Base-by-base conservation (phyloP, 2,113 vertebrate genomes). In the Phoxinus phoxinus region DNA sequence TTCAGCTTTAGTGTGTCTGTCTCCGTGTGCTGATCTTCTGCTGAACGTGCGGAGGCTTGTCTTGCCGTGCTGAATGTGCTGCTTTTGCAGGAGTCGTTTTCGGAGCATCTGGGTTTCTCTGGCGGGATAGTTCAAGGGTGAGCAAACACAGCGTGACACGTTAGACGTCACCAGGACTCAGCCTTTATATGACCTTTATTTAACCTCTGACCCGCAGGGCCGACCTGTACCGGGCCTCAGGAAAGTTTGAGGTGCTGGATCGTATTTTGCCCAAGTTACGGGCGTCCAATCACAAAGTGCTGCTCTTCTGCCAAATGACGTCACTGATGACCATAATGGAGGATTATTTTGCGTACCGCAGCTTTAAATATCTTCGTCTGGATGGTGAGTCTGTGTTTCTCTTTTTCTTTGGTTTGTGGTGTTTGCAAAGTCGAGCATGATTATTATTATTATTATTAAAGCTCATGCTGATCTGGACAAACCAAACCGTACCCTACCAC, bases 311-410 rank as follows among this genome's bases (percentile, higher is more conserved):
- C 93, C 98, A 99, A 89, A 99, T 99, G 98, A 99, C 98, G 46
- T 94, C 98, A 0, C 96, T 99, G 85, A 99, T 99, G 98, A 99
- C 98, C 88, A 99, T 99, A 93, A 99, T 99, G 98, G 98, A 99
- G 82, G 98, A 99, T 67, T 99, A 99, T 81, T 99, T 99, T 3
- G 96, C 96, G 0, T 99, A 96, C 84, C 96, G 98, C 0, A 97
- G 94, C 88, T 99, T 99, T 90, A 99, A 98, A 90, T 99, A 99
- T 94, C 96, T 99, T 90, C 94, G 98, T 89, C 95, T 99, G 81
- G 98, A 99, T 0, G 98, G 98, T 99, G 92, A 95, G 97, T 11
- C 23, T 37, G 67, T 69, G 30, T 41, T 37, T 71, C 32, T 71
- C 67, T 23, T 23, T 11, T 4, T 71, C 35, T 71, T 21, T 41